Base-by-base conservation (phyloP, 2,888 invertebrate genomes). In the Sinodicranocentrus sp. region DNA sequence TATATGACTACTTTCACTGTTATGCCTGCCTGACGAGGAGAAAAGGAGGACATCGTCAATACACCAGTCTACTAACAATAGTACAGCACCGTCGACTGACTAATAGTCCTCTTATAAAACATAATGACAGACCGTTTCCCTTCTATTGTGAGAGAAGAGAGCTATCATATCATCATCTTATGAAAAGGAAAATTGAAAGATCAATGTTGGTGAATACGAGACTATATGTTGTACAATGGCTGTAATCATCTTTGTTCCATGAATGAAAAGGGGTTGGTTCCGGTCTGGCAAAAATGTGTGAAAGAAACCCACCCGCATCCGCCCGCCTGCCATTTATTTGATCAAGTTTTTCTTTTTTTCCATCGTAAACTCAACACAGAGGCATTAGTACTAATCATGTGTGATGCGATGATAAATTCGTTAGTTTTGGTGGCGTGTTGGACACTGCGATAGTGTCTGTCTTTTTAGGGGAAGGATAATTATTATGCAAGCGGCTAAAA, bases 1-100 rank as follows among this genome's bases (percentile, higher is more conserved):
- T n/a, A n/a, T 2, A n/a, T 48, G n/a, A 44, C n/a, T 76, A 76
- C 57, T 76, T 76, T 54, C 87, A 88, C 86, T 89, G 86, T 86
- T 57, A 13, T 57, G 52, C 23, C 25, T 10, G 52, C 8, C 15
- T 87, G 77, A 39, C 19, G 57, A 54, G 57, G 26, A 43, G 52
- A 57, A 73, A 80, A 68, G 57, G 75, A 79, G 79, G 71, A 52
- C 79, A 71, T 78, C 78, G 52, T 77, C 67, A 79, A 48, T 68
- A n/a, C 39, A 39, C 43, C 76, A 77, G 59, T 77, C 67, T 77
- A 59, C 23, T 48, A 57, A 54, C 21, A 6, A 54, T 21, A 21
- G 21, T 54, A n/a, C 25, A 10, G 2, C 13, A 25, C 57, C 25
- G 5, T 25, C 28, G 57, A 33, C 76, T 57, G 54, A 67, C 76